Evolutionary conservation across 1,140 invertebrate species (phyloP).

Genomic region (Stenopsyche tienmushanensis): DNA sequence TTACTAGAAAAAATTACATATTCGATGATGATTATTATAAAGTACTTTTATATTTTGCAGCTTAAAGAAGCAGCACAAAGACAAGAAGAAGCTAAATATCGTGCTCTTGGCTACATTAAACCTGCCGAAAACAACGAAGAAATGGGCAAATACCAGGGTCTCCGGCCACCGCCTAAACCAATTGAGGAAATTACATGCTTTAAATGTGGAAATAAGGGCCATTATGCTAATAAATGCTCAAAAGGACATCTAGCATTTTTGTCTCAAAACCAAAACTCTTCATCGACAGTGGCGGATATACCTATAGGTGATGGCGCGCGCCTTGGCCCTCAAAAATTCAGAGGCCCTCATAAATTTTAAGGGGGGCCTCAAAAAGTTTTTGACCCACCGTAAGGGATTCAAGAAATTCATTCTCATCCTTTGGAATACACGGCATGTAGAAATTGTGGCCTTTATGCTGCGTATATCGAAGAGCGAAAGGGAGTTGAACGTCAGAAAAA

Average conservation of each 20-base stretch:
- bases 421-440: too few relatives aligned
- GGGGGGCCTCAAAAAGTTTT: too few relatives aligned
- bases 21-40: background rate
- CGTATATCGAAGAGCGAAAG: too few relatives aligned
- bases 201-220: constrained; percentile 97
- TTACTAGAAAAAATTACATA: background rate
- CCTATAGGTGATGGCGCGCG: too few relatives aligned
- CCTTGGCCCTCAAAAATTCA: too few relatives aligned
- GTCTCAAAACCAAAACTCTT: constrained; percentile 63
- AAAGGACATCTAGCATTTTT: constrained; percentile 96
- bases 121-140: constrained; percentile 46
- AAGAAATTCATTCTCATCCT: too few relatives aligned
- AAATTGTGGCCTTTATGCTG: too few relatives aligned
- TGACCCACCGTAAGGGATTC: too few relatives aligned
- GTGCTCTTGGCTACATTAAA: constrained; percentile 52
- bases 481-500: too few relatives aligned
- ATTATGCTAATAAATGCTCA: constrained; percentile 98
- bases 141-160: constrained; percentile 41
- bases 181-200: constrained; percentile 95
- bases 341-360: too few relatives aligned
- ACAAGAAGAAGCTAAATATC: constrained; percentile 54
- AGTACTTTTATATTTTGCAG: constrained; percentile 41
- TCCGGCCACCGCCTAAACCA: constrained; percentile 63
- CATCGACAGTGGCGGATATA: too few relatives aligned
- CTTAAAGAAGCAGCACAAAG: constrained; percentile 54